Conservation (phyloP, 2,113 vertebrate species). For the Neolamprologus modestus region DNA sequence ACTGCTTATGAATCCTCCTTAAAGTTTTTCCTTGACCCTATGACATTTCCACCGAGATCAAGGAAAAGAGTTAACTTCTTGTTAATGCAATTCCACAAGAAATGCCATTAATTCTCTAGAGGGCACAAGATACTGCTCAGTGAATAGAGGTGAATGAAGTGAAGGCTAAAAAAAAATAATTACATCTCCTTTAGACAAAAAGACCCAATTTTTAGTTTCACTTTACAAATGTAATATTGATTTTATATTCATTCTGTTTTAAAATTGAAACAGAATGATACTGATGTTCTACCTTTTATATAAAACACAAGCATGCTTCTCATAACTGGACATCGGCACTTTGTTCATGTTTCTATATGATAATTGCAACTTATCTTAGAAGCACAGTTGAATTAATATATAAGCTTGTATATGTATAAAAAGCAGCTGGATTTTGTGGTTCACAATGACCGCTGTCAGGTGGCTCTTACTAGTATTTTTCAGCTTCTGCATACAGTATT, state of each 20-base stretch:
- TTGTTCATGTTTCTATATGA: background rate
- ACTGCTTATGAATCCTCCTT: background rate
- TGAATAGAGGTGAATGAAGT: background rate
- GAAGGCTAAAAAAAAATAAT: background rate
- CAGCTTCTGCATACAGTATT: background rate
- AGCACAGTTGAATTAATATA: background rate
- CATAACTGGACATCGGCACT: background rate
- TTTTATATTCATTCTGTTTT: background rate
- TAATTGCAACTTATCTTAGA: background rate
- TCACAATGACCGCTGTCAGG: background rate
- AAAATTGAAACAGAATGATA: background rate
- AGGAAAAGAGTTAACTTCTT: background rate
- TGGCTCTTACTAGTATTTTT: background rate
- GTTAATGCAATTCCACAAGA: background rate
- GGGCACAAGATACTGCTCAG: background rate
- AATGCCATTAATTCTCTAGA: background rate
- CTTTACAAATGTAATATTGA: background rate
- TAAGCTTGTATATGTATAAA: background rate
- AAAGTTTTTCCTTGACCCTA: background rate
- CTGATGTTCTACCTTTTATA: background rate
- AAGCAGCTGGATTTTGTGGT: background rate
- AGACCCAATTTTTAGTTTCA: background rate
- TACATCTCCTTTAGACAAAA: background rate
- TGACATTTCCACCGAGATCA: background rate
- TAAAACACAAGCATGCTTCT: background rate